phyloP scores from a whole-genome alignment of 2,113 vertebrate genomes.

The Ptilonorhynchus violaceus region DNA sequence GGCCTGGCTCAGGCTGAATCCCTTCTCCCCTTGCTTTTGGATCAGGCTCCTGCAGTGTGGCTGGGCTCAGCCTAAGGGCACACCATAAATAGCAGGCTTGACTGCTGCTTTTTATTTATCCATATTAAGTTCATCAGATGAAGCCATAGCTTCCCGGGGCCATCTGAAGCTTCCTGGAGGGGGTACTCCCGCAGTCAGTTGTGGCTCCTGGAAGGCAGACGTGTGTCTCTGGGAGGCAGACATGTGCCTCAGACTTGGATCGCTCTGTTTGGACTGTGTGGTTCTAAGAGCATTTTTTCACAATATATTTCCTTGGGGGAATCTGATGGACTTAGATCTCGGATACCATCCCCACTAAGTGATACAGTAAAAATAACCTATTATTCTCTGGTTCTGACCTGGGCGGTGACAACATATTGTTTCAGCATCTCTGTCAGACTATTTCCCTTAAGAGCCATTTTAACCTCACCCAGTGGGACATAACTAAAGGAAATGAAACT shows the following conservation, averaged over 20 bases:
- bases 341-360: conserved; percentile 55
- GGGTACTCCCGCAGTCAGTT: neutral
- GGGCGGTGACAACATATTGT: conserved; percentile 66
- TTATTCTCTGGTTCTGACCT: conserved; percentile 65
- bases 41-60: neutral
- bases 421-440: conserved; percentile 65
- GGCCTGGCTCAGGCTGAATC: neutral
- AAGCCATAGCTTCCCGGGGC: conserved; percentile 39
- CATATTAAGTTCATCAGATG: conserved; percentile 20
- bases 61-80: neutral
- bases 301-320: conserved; percentile 52
- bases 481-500: conserved; percentile 69
- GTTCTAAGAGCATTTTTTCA: conserved; percentile 36
- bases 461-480: conserved; percentile 66
- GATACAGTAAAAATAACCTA: conserved; percentile 70
- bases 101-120: conserved; percentile 25
- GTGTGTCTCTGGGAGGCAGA: neutral
- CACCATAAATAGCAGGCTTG: neutral
- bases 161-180: conserved; percentile 2
- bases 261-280: neutral
- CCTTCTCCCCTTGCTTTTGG: neutral
- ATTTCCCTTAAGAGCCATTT: conserved; percentile 68
- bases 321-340: conserved; percentile 56
- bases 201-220: conserved; percentile 48
- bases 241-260: neutral